Conservation (phyloP, 2,888 invertebrate species). For the Meandrusa payeni region DNA sequence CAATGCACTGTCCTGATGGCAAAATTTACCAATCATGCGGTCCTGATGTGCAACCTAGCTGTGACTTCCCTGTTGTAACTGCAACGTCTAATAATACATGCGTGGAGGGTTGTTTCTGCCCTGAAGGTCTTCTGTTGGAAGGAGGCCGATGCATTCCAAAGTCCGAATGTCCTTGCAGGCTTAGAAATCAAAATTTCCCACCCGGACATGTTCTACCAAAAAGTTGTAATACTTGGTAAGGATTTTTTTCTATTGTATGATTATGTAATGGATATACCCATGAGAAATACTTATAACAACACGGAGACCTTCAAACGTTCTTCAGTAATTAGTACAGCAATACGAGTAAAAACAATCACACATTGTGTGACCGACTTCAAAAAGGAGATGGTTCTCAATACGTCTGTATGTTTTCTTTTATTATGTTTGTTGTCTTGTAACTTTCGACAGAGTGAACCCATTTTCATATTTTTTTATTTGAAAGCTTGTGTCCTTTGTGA, state of each 20-base stretch:
- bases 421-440: too few relatives aligned
- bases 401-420: too few relatives aligned
- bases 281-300: too few relatives aligned
- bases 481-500: too few relatives aligned
- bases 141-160: conserved; percentile 86
- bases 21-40: conserved; percentile 90
- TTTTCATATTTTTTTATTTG: too few relatives aligned
- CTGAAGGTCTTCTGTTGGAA: conserved; percentile 87
- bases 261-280: too few relatives aligned
- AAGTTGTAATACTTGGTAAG: conserved; percentile 92
- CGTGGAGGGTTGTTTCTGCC: conserved; percentile 95
- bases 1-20: conserved; percentile 87
- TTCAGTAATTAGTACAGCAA: too few relatives aligned
- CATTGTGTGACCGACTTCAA: too few relatives aligned
- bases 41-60: conserved; percentile 85
- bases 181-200: conserved; percentile 86
- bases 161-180: conserved; percentile 89
- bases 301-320: too few relatives aligned
- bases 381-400: too few relatives aligned
- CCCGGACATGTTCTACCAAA: conserved; percentile 87
- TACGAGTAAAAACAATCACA: too few relatives aligned
- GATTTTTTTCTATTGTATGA: neutral
- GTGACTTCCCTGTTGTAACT: conserved; percentile 76
- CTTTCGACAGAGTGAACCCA: too few relatives aligned
- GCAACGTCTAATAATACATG: conserved; percentile 75